Evolutionary conservation across 37 sponge, comb jelly and placozoan genomes (phyloP).

Genomic region (Ephydatia muelleri): DNA sequence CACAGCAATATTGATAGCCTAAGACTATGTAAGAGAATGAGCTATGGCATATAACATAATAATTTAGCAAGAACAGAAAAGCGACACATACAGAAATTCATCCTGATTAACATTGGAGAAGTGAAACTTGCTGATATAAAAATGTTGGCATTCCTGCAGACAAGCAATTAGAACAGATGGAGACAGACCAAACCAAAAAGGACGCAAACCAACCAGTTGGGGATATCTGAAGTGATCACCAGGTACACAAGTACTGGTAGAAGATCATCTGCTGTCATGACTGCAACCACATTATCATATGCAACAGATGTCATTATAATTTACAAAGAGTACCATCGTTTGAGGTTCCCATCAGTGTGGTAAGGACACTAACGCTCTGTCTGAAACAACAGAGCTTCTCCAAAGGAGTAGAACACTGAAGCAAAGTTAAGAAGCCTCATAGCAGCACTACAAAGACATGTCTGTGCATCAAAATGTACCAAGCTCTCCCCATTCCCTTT

Average conservation of each 20-base stretch:
- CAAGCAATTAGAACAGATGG: background rate
- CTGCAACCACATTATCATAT: slow-evolving; percentile 18
- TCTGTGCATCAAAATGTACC: too few relatives aligned
- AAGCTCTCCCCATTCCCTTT: too few relatives aligned
- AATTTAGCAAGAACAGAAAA: background rate
- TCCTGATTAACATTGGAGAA: slow-evolving; percentile 67
- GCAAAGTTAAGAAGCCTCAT: background rate
- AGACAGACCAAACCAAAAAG: background rate
- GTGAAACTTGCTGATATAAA: slow-evolving; percentile 86
- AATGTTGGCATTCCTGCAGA: slow-evolving; percentile 78
- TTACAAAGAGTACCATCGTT: background rate
- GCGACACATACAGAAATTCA: slow-evolving; percentile 55
- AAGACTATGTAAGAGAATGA: too few relatives aligned
- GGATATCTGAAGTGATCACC: slow-evolving; percentile 85
- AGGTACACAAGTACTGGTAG: slow-evolving; percentile 90
- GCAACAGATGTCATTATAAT: background rate
- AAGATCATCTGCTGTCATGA: slow-evolving; percentile 93
- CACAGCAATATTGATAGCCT: too few relatives aligned
- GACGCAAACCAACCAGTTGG: slow-evolving; percentile 78
- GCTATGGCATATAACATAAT: too few relatives aligned
- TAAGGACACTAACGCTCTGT: slow-evolving; percentile 43
- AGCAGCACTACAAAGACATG: too few relatives aligned
- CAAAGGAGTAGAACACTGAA: slow-evolving; percentile 73
- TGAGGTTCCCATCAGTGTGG: slow-evolving; percentile 19
- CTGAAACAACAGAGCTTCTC: slow-evolving; percentile 86